Evolutionary conservation across 2,888 invertebrate genomes (phyloP).

Genomic region (Gymnosoma rotundatum): DNA sequence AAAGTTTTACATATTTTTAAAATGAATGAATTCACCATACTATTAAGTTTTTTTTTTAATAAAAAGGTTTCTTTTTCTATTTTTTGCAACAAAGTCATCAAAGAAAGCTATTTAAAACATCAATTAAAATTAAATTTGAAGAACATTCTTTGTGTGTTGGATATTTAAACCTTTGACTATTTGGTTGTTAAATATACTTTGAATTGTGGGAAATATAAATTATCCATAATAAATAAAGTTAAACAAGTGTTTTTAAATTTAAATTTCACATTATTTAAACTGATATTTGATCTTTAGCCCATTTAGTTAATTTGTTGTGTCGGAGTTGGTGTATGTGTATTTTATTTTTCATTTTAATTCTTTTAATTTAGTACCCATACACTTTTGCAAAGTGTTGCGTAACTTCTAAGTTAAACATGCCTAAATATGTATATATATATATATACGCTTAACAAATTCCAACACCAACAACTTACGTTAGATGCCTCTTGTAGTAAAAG

Average conservation of each 20-base stretch:
- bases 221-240: too few relatives aligned
- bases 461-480: slow-evolving; percentile 39
- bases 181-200: too few relatives aligned
- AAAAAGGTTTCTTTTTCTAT: too few relatives aligned
- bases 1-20: too few relatives aligned
- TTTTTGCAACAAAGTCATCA: too few relatives aligned
- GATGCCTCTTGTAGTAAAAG: slow-evolving; percentile 29
- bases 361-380: slow-evolving; percentile 16
- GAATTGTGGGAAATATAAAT: too few relatives aligned
- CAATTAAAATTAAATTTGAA: too few relatives aligned
- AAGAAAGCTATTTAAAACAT: too few relatives aligned
- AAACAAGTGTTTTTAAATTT: neutral
- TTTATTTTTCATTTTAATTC: neutral
- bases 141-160: too few relatives aligned
- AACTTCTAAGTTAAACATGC: slow-evolving; percentile 20
- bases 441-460: slow-evolving; percentile 18
- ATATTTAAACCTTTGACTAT: too few relatives aligned
- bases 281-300: slow-evolving; percentile 44
- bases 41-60: too few relatives aligned
- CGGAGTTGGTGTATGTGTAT: neutral
- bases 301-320: slow-evolving; percentile 39
- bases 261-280: slow-evolving; percentile 41
- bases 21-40: too few relatives aligned
- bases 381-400: neutral
- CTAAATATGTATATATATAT: neutral